Conservation (phyloP, 2,113 vertebrate genomes). For the Crypturellus undulatus region DNA sequence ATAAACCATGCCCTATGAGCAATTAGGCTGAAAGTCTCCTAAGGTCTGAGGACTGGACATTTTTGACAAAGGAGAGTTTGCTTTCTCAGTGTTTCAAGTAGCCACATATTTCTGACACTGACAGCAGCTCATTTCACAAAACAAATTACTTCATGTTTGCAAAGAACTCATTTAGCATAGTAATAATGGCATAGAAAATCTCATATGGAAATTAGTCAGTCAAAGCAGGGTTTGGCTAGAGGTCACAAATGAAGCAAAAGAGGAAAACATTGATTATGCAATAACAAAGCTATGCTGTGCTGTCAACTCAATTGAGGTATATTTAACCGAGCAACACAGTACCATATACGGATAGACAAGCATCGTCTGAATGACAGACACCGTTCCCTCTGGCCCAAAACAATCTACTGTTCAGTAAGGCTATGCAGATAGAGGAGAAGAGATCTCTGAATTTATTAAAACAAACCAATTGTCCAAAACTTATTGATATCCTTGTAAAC, state of each 20-base stretch:
- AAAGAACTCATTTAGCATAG: slow-evolving; percentile 6
- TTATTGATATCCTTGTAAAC: not conserved
- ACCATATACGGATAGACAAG: slow-evolving; percentile 58
- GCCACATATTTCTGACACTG: not conserved
- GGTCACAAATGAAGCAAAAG: slow-evolving; percentile 55
- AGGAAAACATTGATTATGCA: slow-evolving; percentile 56
- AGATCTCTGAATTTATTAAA: not conserved
- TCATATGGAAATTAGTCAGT: slow-evolving; percentile 31
- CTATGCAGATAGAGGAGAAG: not conserved
- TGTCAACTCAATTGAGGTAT: slow-evolving; percentile 57
- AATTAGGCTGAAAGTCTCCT: not conserved
- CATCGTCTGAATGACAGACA: slow-evolving; percentile 10
- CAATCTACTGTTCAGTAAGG: not conserved
- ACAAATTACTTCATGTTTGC: slow-evolving; percentile 3
- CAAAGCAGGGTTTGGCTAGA: slow-evolving; percentile 33
- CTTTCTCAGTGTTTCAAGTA: not conserved
- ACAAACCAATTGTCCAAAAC: not conserved
- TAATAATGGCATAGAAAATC: not conserved
- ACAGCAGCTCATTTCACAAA: slow-evolving; percentile 12
- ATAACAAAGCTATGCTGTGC: slow-evolving; percentile 51
- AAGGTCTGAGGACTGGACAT: not conserved
- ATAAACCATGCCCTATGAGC: not conserved
- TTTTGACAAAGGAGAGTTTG: slow-evolving; percentile 2
- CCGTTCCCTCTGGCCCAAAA: not conserved
- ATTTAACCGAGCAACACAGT: slow-evolving; percentile 60